Evolutionary conservation across 2,888 invertebrate species (phyloP).

Genomic region (Sphecodes monilicornis): DNA sequence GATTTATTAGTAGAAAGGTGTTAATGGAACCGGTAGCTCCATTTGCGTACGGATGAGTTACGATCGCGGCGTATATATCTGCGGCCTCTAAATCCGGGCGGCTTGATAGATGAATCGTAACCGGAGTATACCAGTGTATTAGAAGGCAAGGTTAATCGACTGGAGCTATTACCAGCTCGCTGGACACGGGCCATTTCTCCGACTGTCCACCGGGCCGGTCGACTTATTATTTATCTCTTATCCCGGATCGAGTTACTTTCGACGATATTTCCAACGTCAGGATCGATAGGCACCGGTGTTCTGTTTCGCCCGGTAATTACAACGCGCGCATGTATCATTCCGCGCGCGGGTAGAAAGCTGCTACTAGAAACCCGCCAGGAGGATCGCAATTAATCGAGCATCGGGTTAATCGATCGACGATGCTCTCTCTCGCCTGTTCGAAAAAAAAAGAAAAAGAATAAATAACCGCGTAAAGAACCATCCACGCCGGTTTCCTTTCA

Average conservation of each 20-base stretch:
- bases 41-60: slow-evolving; percentile 55
- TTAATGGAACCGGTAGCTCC: slow-evolving; percentile 52
- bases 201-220: slow-evolving; percentile 48
- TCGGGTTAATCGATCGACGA: slow-evolving; percentile 50
- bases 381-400: slow-evolving; percentile 54
- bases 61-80: slow-evolving; percentile 17
- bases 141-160: slow-evolving; percentile 62
- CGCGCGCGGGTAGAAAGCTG: slow-evolving; percentile 39
- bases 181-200: slow-evolving; percentile 63
- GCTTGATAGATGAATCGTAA: slow-evolving; percentile 55
- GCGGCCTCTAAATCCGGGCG: slow-evolving; percentile 48
- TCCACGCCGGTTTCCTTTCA: neutral
- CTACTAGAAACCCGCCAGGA: slow-evolving; percentile 45
- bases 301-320: slow-evolving; percentile 64
- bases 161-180: slow-evolving; percentile 52
- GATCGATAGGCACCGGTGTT: slow-evolving; percentile 60
- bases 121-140: slow-evolving; percentile 48
- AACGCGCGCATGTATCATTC: slow-evolving; percentile 53
- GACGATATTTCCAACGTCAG: slow-evolving; percentile 68
- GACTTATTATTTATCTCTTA: slow-evolving; percentile 70
- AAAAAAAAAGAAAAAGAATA: neutral
- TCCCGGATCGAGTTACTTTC: slow-evolving; percentile 68
- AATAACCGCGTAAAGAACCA: neutral
- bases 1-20: slow-evolving; percentile 50
- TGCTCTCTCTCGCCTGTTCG: neutral